Percentiles rank a stretch among this genome's conserved stretches.
Conservation (phyloP, 2,797 vertebrate genomes). For the Holocentrus rufus region DNA sequence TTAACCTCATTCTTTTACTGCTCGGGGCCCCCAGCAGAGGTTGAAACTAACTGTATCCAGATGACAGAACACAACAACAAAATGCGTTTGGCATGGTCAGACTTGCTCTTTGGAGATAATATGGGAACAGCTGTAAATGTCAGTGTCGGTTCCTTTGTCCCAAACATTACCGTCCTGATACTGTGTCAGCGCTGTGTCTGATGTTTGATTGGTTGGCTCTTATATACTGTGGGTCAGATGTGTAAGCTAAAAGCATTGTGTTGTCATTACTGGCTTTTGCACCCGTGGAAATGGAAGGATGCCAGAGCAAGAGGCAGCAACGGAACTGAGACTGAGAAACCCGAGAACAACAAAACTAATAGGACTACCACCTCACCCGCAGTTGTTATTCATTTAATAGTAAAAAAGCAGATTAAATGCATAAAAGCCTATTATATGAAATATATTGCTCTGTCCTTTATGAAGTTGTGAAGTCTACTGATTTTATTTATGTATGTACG, state of each 20-base stretch:
- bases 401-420: neutral
- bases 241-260: conserved; percentile 8
- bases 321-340: neutral
- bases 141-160: conserved; percentile 4
- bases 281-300: neutral
- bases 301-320: neutral
- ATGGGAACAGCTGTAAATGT: neutral
- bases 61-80: neutral
- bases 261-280: neutral
- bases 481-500: neutral
- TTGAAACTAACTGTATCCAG: conserved; percentile 16
- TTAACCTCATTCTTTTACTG: conserved; percentile 9
- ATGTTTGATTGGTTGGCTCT: neutral
- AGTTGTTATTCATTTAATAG: conserved; percentile 13
- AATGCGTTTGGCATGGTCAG: neutral
- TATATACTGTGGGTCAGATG: conserved; percentile 9
- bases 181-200: neutral
- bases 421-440: conserved; percentile 2
- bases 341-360: neutral
- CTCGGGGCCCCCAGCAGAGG: conserved; percentile 1
- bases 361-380: neutral
- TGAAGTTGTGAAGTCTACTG: conserved; percentile 2
- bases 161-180: neutral
- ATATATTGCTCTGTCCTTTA: conserved; percentile 11
- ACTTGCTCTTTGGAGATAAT: neutral